A percentile compares a stretch with the other conserved stretches of the same genome.
Evolutionary conservation across 2,888 invertebrate species (phyloP).

Genomic region (Tortricodes alternella): DNA sequence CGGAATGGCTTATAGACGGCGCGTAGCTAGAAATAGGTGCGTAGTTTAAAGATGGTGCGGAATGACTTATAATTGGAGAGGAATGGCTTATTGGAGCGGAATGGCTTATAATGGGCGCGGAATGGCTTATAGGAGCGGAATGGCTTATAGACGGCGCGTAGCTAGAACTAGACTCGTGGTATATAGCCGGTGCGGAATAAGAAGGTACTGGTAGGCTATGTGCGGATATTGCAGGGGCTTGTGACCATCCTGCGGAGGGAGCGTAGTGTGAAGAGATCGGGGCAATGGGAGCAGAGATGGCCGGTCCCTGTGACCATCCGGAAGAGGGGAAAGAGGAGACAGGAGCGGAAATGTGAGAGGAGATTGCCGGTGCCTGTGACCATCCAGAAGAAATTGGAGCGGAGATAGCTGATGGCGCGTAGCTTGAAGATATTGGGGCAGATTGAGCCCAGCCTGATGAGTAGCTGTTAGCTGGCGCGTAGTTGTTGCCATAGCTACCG

Average conservation of each 20-base stretch:
- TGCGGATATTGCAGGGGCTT: slow-evolving; percentile 8
- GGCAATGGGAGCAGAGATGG: neutral
- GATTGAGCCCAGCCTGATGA: neutral
- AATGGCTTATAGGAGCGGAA: slow-evolving; percentile 10
- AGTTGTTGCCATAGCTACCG: neutral
- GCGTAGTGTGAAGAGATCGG: neutral
- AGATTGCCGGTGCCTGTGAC: slow-evolving; percentile 3
- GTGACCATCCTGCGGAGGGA: neutral
- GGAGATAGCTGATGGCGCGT: neutral
- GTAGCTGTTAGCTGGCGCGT: slow-evolving; percentile 26
- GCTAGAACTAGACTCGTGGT: no score
- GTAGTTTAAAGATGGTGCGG: no score
- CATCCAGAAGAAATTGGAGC: slow-evolving; percentile 5
- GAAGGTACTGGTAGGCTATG: slow-evolving; percentile 11
- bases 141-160: slow-evolving; percentile 21
- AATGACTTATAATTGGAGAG: neutral
- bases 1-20: slow-evolving; percentile 4
- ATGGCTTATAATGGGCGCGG: neutral
- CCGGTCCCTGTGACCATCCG: neutral
- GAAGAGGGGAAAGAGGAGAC: neutral
- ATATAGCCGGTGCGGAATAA: slow-evolving; percentile 8
- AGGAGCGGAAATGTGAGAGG: neutral
- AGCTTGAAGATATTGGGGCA: neutral
- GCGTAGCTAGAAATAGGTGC: slow-evolving; percentile 25
- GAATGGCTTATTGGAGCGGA: slow-evolving; percentile 5